Percentiles rank a stretch among this genome's conserved stretches.
These are phyloP conservation scores for Lepilemur septentrionalis DNA, from an alignment of 2,797 vertebrate genomes.

Conservation along the genomic window DNA sequence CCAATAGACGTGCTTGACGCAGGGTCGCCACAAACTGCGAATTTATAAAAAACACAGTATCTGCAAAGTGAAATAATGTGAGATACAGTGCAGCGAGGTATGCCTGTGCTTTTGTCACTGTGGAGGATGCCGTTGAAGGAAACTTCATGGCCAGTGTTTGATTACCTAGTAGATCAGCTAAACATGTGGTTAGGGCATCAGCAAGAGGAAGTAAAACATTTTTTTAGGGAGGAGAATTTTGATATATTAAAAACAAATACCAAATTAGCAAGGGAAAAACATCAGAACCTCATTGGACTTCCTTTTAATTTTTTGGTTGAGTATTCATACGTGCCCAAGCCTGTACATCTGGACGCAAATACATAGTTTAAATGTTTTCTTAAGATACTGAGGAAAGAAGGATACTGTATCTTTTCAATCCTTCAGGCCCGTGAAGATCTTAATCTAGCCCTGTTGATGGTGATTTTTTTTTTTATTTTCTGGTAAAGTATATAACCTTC, in stretches of 20 bases:
- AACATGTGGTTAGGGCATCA: background rate
- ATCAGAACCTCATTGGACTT: background rate
- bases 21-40: background rate
- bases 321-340: background rate
- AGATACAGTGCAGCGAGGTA: background rate
- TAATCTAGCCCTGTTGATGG: background rate
- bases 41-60: background rate
- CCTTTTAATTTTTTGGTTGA: background rate
- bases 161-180: background rate
- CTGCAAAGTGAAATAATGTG: background rate
- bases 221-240: background rate
- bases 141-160: background rate
- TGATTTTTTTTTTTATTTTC: background rate
- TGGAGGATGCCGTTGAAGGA: background rate
- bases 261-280: background rate
- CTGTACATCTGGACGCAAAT: background rate
- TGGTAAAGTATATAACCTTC: background rate
- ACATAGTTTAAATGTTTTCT: background rate
- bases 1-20: background rate
- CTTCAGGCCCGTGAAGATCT: background rate
- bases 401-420: background rate
- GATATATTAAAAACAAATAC: slow-evolving; percentile 20
- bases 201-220: background rate
- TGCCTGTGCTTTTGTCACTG: background rate
- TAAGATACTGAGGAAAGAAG: background rate